Conservation (phyloP, 2,113 vertebrate genomes). For the Atrichornis clamosus region DNA sequence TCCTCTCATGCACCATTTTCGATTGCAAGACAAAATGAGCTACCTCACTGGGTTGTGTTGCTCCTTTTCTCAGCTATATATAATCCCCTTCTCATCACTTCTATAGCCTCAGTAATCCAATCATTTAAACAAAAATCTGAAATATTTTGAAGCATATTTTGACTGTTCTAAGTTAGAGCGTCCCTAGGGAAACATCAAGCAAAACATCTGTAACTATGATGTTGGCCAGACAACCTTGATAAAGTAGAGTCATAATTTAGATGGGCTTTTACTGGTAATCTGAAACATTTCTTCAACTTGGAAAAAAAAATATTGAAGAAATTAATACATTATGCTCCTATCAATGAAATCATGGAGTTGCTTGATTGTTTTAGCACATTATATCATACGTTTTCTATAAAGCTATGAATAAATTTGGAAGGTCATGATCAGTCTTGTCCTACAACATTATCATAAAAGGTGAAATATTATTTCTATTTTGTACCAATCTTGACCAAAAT, state of each 20-base stretch:
- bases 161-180: background rate
- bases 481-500: background rate
- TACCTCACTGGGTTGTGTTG: background rate
- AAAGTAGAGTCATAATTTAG: background rate
- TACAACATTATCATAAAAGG: background rate
- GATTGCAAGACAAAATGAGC: background rate
- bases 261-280: background rate
- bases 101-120: background rate
- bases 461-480: background rate
- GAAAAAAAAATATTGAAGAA: background rate
- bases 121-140: background rate
- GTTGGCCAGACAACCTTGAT: background rate
- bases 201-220: background rate
- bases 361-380: background rate
- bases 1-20: background rate
- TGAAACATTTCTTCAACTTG: background rate
- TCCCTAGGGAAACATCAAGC: background rate
- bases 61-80: background rate
- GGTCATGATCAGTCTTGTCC: background rate
- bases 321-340: background rate
- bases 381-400: background rate
- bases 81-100: background rate
- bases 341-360: background rate
- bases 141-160: background rate
- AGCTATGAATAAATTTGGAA: background rate